Evolutionary conservation across 2,797 vertebrate genomes (phyloP), one percentile per base, ranked within the genome.

Genomic region (Myioborus melanocephalus): DNA sequence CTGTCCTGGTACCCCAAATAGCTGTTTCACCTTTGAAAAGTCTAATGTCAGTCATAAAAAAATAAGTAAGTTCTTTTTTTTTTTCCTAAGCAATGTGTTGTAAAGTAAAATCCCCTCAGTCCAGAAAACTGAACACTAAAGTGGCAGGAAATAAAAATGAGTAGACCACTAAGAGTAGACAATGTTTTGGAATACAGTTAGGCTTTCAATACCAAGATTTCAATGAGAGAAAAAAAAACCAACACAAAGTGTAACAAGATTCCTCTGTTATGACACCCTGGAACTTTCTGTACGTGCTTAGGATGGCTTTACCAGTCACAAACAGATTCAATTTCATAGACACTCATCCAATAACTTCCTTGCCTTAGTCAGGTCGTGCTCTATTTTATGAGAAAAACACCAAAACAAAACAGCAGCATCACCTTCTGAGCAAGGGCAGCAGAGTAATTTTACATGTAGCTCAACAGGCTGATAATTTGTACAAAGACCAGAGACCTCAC

Each of bases 91-190:
- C 43, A 70, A 46, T 65, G 78, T 70, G 68, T 53, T 68, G 34
- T 59, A 46, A 82, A 77, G 39, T 53, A 79, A 86, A 70, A 90
- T 39, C 12, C 23, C 27, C 22, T 84, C 77, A 37, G 28, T 53
- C 34, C 24, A 57, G 66, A 84, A 61, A 90, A 76, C 55, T 19
- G 46, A 89, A 53, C 43, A 41, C 30, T 87, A 75, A 56, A 65
- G 78, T 34, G 52, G 24, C 41, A 90, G 71, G 52, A 93, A 92
- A 80, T 70, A 94, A 89, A 93, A 92, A 56, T 12, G 53, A 95
- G 43, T 61, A 80, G 89, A 72, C 37, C 56, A 75, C 76, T 43
- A 82, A 80, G 57, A 90, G 32, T 13, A 88, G 61, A 87, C 50
- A 52, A 47, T 35, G 43, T 68, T 95, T 91, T 95, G 71, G 68